Evolutionary conservation across 1,140 invertebrate genomes (phyloP).

Genomic region (Nebria ingens): DNA sequence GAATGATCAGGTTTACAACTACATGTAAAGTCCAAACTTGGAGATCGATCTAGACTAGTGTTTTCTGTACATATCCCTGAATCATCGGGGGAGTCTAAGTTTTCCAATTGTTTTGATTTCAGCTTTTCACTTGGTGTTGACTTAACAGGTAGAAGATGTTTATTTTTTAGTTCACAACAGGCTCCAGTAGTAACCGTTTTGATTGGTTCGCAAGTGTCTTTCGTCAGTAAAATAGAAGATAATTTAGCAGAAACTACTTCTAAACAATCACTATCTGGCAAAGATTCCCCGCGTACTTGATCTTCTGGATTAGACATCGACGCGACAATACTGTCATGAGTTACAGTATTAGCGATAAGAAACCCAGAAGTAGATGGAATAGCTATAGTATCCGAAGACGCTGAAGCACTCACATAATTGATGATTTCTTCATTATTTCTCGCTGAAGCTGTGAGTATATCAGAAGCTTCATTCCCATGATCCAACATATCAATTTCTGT

Average conservation of each 20-base stretch:
- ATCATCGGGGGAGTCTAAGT: constrained; percentile 43
- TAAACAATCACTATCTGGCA: constrained; percentile 41
- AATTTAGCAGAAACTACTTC: constrained; percentile 52
- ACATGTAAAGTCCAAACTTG: constrained; percentile 37
- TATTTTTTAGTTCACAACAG: constrained; percentile 15
- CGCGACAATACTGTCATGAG: constrained; percentile 20
- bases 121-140: constrained; percentile 22
- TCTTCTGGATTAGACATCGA: constrained; percentile 12
- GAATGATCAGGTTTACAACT: constrained; percentile 7
- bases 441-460: constrained; percentile 14
- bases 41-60: constrained; percentile 51
- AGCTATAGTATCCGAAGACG: constrained; percentile 14
- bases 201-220: constrained; percentile 17
- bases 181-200: constrained; percentile 16
- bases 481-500: constrained; percentile 24
- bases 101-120: constrained; percentile 25
- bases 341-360: constrained; percentile 41
- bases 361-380: constrained; percentile 44
- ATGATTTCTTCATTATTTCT: background rate
- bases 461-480: background rate
- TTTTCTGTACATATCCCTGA: constrained; percentile 63
- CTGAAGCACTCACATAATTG: constrained; percentile 12
- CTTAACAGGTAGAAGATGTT: constrained; percentile 27
- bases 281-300: constrained; percentile 27
- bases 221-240: constrained; percentile 48